Percentiles rank a stretch among this genome's conserved stretches.
These are phyloP conservation scores for Cataglyphis rosenhaueri DNA, from an alignment of 2,888 invertebrate species.

Conservation along the genomic window DNA sequence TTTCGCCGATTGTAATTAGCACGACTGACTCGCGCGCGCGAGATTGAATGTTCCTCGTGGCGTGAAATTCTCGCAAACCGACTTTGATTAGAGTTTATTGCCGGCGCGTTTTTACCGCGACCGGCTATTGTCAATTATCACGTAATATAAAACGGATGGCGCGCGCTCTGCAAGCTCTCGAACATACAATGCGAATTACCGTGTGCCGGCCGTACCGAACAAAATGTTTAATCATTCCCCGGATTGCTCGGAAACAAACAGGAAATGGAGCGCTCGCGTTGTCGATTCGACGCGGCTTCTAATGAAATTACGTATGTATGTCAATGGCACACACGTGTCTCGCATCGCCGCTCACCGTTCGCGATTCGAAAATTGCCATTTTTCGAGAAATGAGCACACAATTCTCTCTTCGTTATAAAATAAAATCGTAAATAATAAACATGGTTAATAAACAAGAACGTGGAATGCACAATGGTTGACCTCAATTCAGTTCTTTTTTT, in stretches of 20 bases:
- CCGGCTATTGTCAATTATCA: slow-evolving; percentile 45
- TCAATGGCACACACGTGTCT: slow-evolving; percentile 44
- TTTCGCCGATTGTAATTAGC: slow-evolving; percentile 40
- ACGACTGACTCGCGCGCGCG: slow-evolving; percentile 3
- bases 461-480: neutral
- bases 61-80: slow-evolving; percentile 48
- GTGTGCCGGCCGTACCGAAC: slow-evolving; percentile 6
- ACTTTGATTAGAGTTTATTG: slow-evolving; percentile 56
- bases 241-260: slow-evolving; percentile 52
- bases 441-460: slow-evolving; percentile 15
- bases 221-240: slow-evolving; percentile 52
- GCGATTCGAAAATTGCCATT: slow-evolving; percentile 33
- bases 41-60: slow-evolving; percentile 48
- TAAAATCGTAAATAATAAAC: slow-evolving; percentile 31
- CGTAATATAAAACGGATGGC: slow-evolving; percentile 49
- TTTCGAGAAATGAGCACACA: slow-evolving; percentile 1
- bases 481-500: slow-evolving; percentile 1
- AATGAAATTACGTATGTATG: slow-evolving; percentile 53
- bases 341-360: neutral
- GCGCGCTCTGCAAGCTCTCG: slow-evolving; percentile 1
- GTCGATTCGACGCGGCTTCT: slow-evolving; percentile 44
- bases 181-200: slow-evolving; percentile 19
- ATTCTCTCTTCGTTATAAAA: slow-evolving; percentile 39
- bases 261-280: slow-evolving; percentile 49
- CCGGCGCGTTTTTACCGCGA: slow-evolving; percentile 41